Evolutionary conservation across 2,797 vertebrate genomes (phyloP), one percentile per base, ranked within the genome.

Genomic region (Cephalopachus bancanus): DNA sequence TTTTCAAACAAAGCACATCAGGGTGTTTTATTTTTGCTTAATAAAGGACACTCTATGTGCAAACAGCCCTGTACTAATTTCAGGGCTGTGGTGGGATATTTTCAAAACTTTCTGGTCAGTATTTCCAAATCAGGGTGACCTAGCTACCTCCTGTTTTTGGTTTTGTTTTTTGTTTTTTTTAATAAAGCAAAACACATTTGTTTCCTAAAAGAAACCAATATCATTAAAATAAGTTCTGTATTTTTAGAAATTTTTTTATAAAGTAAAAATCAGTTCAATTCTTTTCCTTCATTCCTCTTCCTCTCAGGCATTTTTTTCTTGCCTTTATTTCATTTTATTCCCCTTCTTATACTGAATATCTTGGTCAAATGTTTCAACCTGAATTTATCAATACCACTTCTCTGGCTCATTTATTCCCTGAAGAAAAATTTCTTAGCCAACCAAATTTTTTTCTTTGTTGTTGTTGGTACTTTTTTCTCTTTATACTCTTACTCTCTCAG

Each of bases 21-120:
- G 84, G 94, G 94, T 84, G 89, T 97, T 98, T 98, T 84, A 69
- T 94, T 97, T 83, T 90, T 96, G 84, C 64, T 71, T 96, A 72
- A 83, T 92, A 72, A 97, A 95, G 94, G 89, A 95, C 78, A 85
- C 53, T 95, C 91, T 74, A 57, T 76, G 87, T 69, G 89, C 64
- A 96, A 88, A 89, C 59, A 96, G 95, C 33, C 94, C 94, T 97
- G 89, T 91, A 87, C 83, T 97, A 51, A 62, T 88, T 91, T 88
- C 85, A 93, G 75, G 95, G 49, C 67, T 88, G 83, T 1, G 3
- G n/a, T 69, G 89, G 20, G 71, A 53, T 85, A 30, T 86, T 93
- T 59, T 78, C 22, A 67, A 93, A 96, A 22, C 10, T 24, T 74
- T 96, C 94, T 95, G 89, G 33, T 93, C 53, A 33, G 89, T 97